phyloP scores from a whole-genome alignment of 2,888 invertebrate genomes.

The Drosophila meridiana region DNA sequence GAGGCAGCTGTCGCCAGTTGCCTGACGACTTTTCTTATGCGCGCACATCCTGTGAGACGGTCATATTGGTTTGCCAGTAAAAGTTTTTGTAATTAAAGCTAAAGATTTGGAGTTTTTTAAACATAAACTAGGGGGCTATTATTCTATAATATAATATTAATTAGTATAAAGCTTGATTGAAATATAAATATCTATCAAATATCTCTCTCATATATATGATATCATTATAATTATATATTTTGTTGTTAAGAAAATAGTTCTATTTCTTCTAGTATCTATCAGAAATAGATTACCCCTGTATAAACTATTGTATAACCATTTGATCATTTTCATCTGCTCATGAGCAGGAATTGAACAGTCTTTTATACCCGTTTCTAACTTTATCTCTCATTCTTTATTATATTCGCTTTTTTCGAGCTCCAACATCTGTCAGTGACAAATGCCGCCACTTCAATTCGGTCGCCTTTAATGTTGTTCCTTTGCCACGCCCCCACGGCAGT shows the following conservation, averaged over 20 bases:
- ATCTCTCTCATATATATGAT: too few relatives aligned
- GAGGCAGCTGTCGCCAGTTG: constrained; percentile 62
- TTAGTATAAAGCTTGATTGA: too few relatives aligned
- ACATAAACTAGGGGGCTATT: too few relatives aligned
- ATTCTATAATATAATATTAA: too few relatives aligned
- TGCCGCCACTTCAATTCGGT: constrained; percentile 45
- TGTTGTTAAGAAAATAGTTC: too few relatives aligned
- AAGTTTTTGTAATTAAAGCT: too few relatives aligned
- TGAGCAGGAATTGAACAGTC: neutral
- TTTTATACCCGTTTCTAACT: neutral
- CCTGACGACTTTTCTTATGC: constrained; percentile 32
- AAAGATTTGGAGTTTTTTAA: too few relatives aligned
- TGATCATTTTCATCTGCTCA: neutral
- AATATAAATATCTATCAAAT: too few relatives aligned
- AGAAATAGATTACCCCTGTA: neutral
- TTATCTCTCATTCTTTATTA: neutral
- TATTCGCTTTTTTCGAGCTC: constrained; percentile 10
- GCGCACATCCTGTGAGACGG: neutral
- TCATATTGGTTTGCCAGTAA: neutral
- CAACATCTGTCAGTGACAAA: constrained; percentile 48
- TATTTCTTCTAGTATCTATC: neutral
- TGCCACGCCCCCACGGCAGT: neutral
- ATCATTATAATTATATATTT: too few relatives aligned
- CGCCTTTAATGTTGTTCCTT: constrained; percentile 19
- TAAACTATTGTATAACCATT: neutral